Conservation (phyloP, 2,888 invertebrate genomes). For the Adineta ricciae region DNA sequence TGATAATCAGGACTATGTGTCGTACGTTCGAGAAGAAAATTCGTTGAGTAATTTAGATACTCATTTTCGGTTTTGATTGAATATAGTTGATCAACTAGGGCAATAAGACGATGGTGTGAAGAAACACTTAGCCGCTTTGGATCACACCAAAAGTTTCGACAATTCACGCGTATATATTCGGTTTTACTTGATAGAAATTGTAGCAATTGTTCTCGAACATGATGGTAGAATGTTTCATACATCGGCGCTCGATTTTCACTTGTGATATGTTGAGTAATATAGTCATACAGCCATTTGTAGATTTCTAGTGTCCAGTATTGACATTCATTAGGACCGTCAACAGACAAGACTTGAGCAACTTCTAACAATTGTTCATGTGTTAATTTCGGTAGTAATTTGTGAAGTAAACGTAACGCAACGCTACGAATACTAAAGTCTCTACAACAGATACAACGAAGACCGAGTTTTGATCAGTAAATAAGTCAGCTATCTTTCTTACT, state of each 20-base stretch:
- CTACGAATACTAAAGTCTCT: constrained; percentile 5
- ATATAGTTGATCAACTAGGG: constrained; percentile 56
- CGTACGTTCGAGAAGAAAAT: constrained; percentile 56
- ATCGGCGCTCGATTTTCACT: background rate
- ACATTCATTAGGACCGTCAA: constrained; percentile 15
- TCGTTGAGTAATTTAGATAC: constrained; percentile 57
- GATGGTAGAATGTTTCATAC: background rate
- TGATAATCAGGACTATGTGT: constrained; percentile 55
- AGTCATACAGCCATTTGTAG: constrained; percentile 15
- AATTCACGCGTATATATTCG: background rate
- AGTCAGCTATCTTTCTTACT: too few species aligned
- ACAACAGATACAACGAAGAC: too few species aligned
- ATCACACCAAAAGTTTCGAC: constrained; percentile 20
- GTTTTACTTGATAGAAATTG: background rate
- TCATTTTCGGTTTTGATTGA: constrained; percentile 54
- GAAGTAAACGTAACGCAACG: background rate
- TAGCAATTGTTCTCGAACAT: background rate
- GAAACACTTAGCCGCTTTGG: background rate
- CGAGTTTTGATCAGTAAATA: too few species aligned
- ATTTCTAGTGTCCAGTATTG: constrained; percentile 18
- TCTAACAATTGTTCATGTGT: constrained; percentile 7
- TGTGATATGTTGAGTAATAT: background rate
- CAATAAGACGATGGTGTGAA: constrained; percentile 52
- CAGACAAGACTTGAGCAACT: background rate
- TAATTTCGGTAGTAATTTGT: constrained; percentile 9